phyloP scores from a whole-genome alignment of 35 echinoderm and acorn worm species.

The Patiria miniata region DNA sequence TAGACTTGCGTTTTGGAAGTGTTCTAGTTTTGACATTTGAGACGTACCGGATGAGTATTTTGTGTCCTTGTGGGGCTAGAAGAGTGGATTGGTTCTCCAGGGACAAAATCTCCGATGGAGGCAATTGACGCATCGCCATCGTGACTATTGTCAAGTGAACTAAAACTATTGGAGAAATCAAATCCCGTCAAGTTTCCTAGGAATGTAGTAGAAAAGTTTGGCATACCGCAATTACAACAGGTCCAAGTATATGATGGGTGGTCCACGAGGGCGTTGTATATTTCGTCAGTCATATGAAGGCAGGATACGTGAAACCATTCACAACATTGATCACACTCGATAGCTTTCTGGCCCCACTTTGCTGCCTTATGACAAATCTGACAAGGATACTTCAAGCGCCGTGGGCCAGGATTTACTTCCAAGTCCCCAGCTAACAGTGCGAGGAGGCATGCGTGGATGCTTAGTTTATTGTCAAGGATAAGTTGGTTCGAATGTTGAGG shows the following conservation, averaged over 20 bases:
- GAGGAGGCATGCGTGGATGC: not conserved
- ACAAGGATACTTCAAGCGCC: conserved; percentile 18
- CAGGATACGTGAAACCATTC: conserved; percentile 30
- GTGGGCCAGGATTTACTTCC: conserved; percentile 3
- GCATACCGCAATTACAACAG: conserved; percentile 28
- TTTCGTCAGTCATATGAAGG: not conserved
- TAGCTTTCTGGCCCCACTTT: conserved; percentile 48
- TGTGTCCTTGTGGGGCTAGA: not conserved
- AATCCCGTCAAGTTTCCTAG: not conserved
- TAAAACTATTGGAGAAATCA: conserved; percentile 37
- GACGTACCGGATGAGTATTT: not conserved
- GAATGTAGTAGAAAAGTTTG: conserved; percentile 30
- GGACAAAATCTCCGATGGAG: not conserved
- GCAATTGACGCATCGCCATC: too few relatives aligned
- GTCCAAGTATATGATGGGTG: not conserved
- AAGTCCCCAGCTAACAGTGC: conserved; percentile 11
- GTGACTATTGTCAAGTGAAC: not conserved
- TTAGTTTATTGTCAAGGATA: not conserved
- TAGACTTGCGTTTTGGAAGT: not conserved
- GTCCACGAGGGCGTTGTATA: not conserved
- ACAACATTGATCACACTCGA: conserved; percentile 32
- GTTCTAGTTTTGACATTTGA: too few relatives aligned
- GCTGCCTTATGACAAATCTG: conserved; percentile 34
- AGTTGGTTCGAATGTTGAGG: conserved; percentile 5
- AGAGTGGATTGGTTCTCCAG: not conserved